Conservation (phyloP, 2,797 vertebrate species). For the Percopsis omiscomaycus region DNA sequence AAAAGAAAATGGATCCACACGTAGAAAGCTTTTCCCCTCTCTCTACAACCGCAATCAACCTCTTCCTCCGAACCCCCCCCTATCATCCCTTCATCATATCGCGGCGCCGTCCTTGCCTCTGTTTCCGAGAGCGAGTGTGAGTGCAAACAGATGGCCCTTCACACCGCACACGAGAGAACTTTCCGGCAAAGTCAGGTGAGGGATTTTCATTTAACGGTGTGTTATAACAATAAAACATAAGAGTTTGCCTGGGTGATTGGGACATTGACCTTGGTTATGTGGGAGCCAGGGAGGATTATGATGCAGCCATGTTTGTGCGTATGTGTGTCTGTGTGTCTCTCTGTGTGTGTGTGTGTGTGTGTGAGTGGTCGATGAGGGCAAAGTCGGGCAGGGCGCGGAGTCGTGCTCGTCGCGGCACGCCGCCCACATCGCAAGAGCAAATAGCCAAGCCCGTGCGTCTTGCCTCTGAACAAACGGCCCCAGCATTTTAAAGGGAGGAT, state of each 20-base stretch:
- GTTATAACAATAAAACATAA: background rate
- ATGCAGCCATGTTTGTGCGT: background rate
- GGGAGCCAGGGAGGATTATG: background rate
- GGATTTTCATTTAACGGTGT: too few species aligned
- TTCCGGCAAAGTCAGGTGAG: too few species aligned
- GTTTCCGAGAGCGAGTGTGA: too few species aligned
- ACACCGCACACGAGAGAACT: too few species aligned
- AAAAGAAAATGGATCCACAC: background rate
- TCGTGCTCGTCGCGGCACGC: conserved; percentile 15
- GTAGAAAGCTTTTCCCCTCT: too few species aligned
- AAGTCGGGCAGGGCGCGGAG: background rate
- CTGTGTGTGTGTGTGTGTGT: background rate
- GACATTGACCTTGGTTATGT: background rate
- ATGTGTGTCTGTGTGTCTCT: background rate
- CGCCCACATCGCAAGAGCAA: conserved; percentile 58
- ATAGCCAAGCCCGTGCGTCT: conserved; percentile 56
- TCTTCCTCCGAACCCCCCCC: too few species aligned
- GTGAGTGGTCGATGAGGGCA: background rate
- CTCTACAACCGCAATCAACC: too few species aligned
- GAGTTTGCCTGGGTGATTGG: background rate
- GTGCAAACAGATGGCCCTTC: too few species aligned
- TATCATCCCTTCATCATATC: too few species aligned
- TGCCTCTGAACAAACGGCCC: conserved; percentile 74
- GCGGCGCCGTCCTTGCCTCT: too few species aligned
- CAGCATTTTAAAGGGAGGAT: conserved; percentile 67